phyloP scores from a whole-genome alignment of 2,113 vertebrate species.

The Lucifuga dentata region DNA sequence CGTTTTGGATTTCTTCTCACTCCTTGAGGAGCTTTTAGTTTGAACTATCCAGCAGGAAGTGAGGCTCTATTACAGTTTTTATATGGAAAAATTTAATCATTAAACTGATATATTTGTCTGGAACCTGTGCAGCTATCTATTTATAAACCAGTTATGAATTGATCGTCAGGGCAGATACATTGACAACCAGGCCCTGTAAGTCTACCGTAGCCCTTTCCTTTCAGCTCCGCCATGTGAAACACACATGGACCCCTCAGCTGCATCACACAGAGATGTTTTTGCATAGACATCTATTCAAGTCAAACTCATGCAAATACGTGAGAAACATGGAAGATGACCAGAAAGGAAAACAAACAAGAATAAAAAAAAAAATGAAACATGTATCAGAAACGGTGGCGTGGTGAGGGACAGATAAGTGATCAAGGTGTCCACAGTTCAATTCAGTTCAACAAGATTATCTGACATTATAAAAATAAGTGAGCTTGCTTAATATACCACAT shows the following conservation, averaged over 20 bases:
- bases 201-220: constrained; percentile 60
- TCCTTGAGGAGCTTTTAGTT: too few species aligned
- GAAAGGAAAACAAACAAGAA: not conserved
- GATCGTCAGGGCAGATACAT: not conserved
- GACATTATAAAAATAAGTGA: constrained; percentile 83
- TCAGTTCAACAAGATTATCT: constrained; percentile 54
- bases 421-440: constrained; percentile 52
- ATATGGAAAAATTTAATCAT: not conserved
- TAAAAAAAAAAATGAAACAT: not conserved
- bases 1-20: too few species aligned
- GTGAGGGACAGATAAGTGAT: constrained; percentile 26
- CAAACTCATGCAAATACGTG: constrained; percentile 79
- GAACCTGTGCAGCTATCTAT: too few species aligned
- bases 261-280: constrained; percentile 70
- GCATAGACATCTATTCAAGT: constrained; percentile 82
- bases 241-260: constrained; percentile 20
- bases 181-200: not conserved
- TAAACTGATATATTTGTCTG: not conserved
- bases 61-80: too few species aligned
- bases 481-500: constrained; percentile 67
- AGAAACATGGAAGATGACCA: constrained; percentile 29
- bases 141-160: not conserved
- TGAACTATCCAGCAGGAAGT: too few species aligned
- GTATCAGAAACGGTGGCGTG: not conserved
- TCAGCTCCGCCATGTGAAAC: constrained; percentile 31